Evolutionary conservation across 1,140 invertebrate genomes (phyloP), one percentile per base, ranked within the genome.

Genomic region (Maniola jurtina): DNA sequence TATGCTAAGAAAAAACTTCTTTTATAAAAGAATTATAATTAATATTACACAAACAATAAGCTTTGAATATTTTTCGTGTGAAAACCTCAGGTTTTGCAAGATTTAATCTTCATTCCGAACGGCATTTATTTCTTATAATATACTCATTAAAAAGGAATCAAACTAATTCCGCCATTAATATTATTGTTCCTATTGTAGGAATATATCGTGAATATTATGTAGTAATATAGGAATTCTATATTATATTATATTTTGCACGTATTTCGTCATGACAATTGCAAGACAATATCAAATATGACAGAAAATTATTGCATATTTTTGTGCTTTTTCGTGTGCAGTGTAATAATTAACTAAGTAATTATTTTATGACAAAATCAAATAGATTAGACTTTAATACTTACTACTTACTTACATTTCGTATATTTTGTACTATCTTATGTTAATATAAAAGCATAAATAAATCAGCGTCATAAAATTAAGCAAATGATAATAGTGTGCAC

Each of bases 61-160:
- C 6, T 38, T 45, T 45, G 5, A 13, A 5, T 45, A 11, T 45
- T 45, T 11, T 6, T 45, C 5, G 9, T 45, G 13, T 45, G 9
- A 6, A 11, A 45, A n/a, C 13, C 13, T 34, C 11, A 34, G 8
- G 6, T 25, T 6, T 14, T 52, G 6, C 15, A 7, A 52, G 14
- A 8, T 34, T 55, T 10, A 55, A 34, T 73, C 72, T 79, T 77
- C 76, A 80, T 83, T 83, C 80, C 80, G 76, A 71, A 65, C 63
- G 63, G 80, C 80, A 82, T 82, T 82, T 78, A 76, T 64, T 58
- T 40, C 33, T 52, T 55, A 34, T 16, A 11, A n/a, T 34, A 13
- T 55, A 55, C 7, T 7, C 33, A 34, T 35, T 34, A 5, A 55
- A 55, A 2, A 1, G 25, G 25, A 25, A 25, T 25, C 4, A 2